Conservation (phyloP, 2,888 invertebrate species). For the Psylliodes chrysocephalus region DNA sequence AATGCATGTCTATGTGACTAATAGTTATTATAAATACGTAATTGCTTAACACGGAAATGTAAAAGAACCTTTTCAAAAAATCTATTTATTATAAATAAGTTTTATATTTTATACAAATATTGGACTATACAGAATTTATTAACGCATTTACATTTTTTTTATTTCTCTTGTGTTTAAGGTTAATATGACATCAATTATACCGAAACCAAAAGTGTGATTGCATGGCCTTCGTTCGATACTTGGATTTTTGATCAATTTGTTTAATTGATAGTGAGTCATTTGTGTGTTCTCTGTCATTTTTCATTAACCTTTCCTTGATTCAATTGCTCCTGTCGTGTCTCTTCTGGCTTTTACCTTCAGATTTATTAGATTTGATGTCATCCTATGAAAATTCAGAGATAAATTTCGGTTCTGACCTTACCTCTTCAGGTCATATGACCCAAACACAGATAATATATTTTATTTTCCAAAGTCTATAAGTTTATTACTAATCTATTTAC, state of each 20-base stretch:
- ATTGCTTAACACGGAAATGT: too few species aligned
- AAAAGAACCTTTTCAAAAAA: too few species aligned
- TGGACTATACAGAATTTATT: too few species aligned
- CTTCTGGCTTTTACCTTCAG: neutral
- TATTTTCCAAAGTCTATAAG: too few species aligned
- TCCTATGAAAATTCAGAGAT: neutral
- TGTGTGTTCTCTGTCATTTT: slow-evolving; percentile 5
- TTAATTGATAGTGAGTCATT: slow-evolving; percentile 18
- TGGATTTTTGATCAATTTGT: slow-evolving; percentile 8
- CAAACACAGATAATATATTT: too few species aligned
- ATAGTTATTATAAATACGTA: too few species aligned
- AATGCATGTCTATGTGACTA: too few species aligned
- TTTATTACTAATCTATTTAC: too few species aligned
- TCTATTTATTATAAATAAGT: too few species aligned
- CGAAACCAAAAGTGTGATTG: neutral
- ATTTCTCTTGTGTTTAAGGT: neutral
- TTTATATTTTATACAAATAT: too few species aligned
- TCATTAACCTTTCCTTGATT: slow-evolving; percentile 13
- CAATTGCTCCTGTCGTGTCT: neutral
- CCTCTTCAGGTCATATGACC: neutral
- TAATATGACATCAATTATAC: slow-evolving; percentile 8
- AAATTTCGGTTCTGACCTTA: neutral
- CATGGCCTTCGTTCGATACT: neutral
- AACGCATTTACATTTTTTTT: neutral
- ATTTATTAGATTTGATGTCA: slow-evolving; percentile 2